phyloP scores from a whole-genome alignment of 2,888 invertebrate species.

The Aphodius granarius region DNA sequence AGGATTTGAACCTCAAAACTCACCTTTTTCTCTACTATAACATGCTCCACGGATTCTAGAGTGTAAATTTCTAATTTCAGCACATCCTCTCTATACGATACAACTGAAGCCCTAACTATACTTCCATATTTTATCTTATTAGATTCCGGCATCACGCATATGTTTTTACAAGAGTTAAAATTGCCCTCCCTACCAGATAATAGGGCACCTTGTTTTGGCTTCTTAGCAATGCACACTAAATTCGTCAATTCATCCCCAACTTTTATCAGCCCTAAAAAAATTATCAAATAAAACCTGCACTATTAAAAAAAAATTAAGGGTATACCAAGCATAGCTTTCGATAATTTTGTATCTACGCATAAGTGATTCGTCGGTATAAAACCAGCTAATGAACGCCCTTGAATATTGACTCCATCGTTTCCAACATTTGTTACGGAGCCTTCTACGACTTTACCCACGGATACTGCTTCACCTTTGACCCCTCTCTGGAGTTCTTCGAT shows the following conservation, averaged over 20 bases:
- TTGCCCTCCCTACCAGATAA: conserved; percentile 43
- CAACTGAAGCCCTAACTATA: conserved; percentile 43
- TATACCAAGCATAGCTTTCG: conserved; percentile 44
- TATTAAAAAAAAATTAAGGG: conserved; percentile 6
- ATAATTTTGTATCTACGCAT: conserved; percentile 48
- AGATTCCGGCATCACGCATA: conserved; percentile 34
- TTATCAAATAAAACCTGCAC: background rate
- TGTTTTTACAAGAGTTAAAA: conserved; percentile 31
- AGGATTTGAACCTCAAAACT: background rate
- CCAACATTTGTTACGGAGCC: conserved; percentile 46
- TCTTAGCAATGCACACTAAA: conserved; percentile 42
- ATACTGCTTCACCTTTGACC: conserved; percentile 42
- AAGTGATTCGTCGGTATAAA: conserved; percentile 51
- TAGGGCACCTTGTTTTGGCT: conserved; percentile 25
- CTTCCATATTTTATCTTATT: conserved; percentile 36
- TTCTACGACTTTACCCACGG: conserved; percentile 52
- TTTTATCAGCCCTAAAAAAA: conserved; percentile 32
- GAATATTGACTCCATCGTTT: conserved; percentile 50
- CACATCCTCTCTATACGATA: conserved; percentile 34
- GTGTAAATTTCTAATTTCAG: conserved; percentile 40
- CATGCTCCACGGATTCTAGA: conserved; percentile 30
- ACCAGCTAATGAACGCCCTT: conserved; percentile 41
- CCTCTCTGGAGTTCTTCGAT: conserved; percentile 38
- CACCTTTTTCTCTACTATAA: conserved; percentile 40
- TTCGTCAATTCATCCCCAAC: conserved; percentile 43